These are phyloP conservation scores for Micrasema longulum DNA, from an alignment of 1,140 invertebrate species.

Conservation along the genomic window DNA sequence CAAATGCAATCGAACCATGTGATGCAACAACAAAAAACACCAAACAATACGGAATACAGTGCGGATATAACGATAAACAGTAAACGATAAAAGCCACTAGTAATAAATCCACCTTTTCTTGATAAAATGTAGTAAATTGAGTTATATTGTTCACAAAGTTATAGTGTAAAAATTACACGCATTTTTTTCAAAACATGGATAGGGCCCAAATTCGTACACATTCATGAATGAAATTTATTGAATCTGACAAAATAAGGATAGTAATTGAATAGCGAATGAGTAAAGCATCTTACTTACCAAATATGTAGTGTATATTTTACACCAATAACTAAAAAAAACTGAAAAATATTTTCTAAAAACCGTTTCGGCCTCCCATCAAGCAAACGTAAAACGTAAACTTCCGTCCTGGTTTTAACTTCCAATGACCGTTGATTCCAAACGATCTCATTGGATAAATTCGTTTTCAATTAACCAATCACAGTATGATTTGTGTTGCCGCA, in stretches of 20 bases:
- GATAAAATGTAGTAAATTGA: no score
- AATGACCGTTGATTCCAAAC: conserved; percentile 20
- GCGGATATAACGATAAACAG: no score
- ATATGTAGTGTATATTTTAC: conserved; percentile 2
- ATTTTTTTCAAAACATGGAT: conserved; percentile 25
- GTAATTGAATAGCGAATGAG: neutral
- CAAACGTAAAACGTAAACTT: conserved; percentile 33
- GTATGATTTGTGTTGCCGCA: conserved; percentile 8
- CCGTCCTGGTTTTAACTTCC: conserved; percentile 6
- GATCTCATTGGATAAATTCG: conserved; percentile 24
- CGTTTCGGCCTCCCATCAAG: conserved; percentile 33
- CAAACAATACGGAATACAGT: no score
- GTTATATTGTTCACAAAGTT: no score
- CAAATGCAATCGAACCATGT: conserved; percentile 29
- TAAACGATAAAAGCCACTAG: no score
- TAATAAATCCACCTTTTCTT: no score
- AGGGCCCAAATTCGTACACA: neutral
- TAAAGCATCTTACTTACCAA: conserved; percentile 9
- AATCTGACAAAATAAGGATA: neutral
- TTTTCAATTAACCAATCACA: conserved; percentile 15
- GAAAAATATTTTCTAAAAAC: conserved; percentile 21
- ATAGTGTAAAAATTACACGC: conserved; percentile 1
- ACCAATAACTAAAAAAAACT: conserved; percentile 24
- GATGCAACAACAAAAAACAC: conserved; percentile 16
- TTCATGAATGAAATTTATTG: conserved; percentile 16